Evolutionary conservation across 2,888 invertebrate species (phyloP).

Genomic region (Oeneis ivallda): DNA sequence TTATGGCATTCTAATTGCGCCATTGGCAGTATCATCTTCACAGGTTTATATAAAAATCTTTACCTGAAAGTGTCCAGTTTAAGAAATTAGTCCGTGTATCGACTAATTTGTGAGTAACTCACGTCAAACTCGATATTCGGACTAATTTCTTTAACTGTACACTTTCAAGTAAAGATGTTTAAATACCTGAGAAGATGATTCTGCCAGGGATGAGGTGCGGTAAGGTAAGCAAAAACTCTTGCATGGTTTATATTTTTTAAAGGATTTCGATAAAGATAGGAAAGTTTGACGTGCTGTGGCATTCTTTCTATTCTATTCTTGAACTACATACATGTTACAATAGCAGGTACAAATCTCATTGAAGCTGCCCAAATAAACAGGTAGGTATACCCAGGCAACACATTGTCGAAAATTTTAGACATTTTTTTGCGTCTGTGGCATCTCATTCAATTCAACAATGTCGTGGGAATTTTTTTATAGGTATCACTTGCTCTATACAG

Average conservation of each 20-base stretch:
- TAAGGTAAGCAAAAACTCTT: background rate
- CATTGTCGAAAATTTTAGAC: background rate
- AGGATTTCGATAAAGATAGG: background rate
- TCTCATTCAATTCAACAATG: background rate
- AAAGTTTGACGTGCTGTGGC: slow-evolving; percentile 5
- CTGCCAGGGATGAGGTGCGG: no score
- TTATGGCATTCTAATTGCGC: no score
- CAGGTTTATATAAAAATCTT: no score
- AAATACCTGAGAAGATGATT: no score
- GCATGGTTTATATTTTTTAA: background rate
- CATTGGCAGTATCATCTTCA: no score
- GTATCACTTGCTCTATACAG: background rate
- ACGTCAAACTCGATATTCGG: no score
- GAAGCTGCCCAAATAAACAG: slow-evolving; percentile 7
- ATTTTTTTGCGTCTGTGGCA: background rate
- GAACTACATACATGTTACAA: background rate
- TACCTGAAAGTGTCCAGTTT: no score
- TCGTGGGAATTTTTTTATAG: slow-evolving; percentile 1
- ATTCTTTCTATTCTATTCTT: slow-evolving; percentile 8
- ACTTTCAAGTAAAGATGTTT: no score
- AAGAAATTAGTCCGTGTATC: no score
- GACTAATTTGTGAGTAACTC: no score
- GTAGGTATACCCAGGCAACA: background rate
- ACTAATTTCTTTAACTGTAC: no score
- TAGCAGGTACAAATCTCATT: slow-evolving; percentile 14